Conservation (phyloP, 2,113 vertebrate genomes). For the Psilopsiagon aurifrons region DNA sequence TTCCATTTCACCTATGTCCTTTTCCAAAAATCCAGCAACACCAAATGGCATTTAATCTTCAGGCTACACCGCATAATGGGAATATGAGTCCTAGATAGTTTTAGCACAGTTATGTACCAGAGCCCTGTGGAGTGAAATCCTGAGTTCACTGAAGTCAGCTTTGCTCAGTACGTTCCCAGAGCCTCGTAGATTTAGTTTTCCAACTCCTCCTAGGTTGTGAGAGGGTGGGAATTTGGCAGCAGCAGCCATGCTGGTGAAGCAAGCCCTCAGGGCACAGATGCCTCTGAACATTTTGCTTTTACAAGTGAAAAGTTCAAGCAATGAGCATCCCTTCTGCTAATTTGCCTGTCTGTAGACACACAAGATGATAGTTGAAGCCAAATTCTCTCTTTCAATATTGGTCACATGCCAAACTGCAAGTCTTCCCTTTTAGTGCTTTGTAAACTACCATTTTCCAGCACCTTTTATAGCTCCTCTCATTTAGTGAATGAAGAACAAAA, state of each 20-base stretch:
- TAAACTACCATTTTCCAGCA: neutral
- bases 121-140: neutral
- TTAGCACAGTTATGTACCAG: neutral
- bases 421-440: neutral
- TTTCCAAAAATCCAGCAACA: neutral
- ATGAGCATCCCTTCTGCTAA: neutral
- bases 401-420: neutral
- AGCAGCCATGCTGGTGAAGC: neutral
- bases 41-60: neutral
- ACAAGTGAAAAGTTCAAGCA: neutral
- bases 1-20: neutral
- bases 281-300: neutral
- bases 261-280: neutral
- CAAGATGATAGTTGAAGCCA: neutral
- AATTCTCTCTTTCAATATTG: neutral
- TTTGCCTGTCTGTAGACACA: neutral
- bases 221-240: neutral
- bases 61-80: neutral
- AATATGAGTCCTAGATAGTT: neutral
- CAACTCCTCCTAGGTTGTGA: neutral
- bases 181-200: neutral
- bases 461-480: neutral
- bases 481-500: neutral
- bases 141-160: neutral
- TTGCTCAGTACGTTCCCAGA: neutral